Base-by-base conservation (phyloP, 2,113 vertebrate genomes). In the Callionymus lyra region DNA sequence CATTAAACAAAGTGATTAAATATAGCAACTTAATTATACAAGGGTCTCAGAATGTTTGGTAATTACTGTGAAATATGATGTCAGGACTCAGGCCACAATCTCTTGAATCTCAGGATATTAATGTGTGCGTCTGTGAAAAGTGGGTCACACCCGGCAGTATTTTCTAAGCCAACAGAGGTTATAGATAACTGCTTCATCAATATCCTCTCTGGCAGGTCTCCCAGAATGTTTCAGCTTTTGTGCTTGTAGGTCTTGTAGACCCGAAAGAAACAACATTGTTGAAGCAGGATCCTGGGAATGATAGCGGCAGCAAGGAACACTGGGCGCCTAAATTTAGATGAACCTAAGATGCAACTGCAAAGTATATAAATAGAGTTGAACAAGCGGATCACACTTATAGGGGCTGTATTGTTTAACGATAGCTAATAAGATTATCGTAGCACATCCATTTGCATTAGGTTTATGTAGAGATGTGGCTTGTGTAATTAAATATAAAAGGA, bases 51-150 rank as follows among this genome's bases (percentile, higher is more conserved):
- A 39, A 31, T 6, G 52, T n/a, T n/a, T n/a, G n/a, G n/a, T 44
- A 60, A 68, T 51, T 65, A 51, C 21, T 12, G 33, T 51, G 69
- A 72, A 53, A 69, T 59, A 64, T 67, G 33, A 39, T 12, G 5
- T 34, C 16, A 38, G 40, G 34, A 21, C 19, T 21, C 50, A 47
- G 31, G 32, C 17, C 12, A 40, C 6, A 47, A 57, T 58, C 34
- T 42, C n/a, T 41, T 16, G 12, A 56, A 61, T 41, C 13, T 46
- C 41, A 9, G 55, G 40, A 63, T 59, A 59, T 56, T 55, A 54
- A 62, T 50, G 41, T 9, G 9, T 14, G 4, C 2, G 14, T 53
- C 34, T 14, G 31, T 44, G 48, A 33, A 58, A 67, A 59, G 31
- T 52, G 56, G 59, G 59, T 63, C 56, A 53, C 39, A 57, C 21